A percentile compares a stretch with the other conserved stretches of the same genome.
phyloP scores from a whole-genome alignment of 2,888 invertebrate genomes.

The Pandemis cinnamomeana region DNA sequence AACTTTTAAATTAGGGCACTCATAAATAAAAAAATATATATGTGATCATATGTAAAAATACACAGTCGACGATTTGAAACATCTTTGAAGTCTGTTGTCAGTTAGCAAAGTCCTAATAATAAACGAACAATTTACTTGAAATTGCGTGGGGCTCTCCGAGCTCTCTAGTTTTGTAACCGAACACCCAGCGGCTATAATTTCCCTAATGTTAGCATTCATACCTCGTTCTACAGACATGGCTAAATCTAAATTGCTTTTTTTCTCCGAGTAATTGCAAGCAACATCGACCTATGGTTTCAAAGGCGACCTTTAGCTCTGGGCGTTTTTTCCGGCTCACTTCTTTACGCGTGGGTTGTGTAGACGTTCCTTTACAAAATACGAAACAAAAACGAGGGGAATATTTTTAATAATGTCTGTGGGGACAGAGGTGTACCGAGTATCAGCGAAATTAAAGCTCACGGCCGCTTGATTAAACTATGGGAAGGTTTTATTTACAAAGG shows the following conservation, averaged over 20 bases:
- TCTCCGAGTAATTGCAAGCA: conserved; percentile 55
- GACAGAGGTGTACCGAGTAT: conserved; percentile 18
- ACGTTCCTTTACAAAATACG: conserved; percentile 54
- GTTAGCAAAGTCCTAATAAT: neutral
- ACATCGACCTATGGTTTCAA: conserved; percentile 58
- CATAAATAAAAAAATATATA: too few relatives aligned
- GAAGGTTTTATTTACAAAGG: conserved; percentile 20
- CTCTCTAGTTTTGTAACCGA: neutral
- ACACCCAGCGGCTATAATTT: conserved; percentile 4
- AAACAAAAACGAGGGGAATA: conserved; percentile 33
- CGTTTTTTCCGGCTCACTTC: conserved; percentile 60
- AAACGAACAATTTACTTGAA: neutral
- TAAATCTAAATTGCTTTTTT: conserved; percentile 48
- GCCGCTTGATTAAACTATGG: conserved; percentile 37
- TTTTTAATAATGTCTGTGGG: conserved; percentile 28
- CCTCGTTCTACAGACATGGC: conserved; percentile 49
- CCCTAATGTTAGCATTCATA: conserved; percentile 15
- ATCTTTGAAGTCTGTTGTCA: neutral
- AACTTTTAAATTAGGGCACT: too few relatives aligned
- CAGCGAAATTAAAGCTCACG: conserved; percentile 25
- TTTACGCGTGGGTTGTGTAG: conserved; percentile 51
- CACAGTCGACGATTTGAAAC: too few relatives aligned
- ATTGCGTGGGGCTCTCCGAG: neutral
- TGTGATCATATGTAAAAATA: too few relatives aligned
- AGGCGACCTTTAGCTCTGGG: conserved; percentile 67